Percentiles rank a stretch among this genome's conserved stretches.
Evolutionary conservation across 2,888 invertebrate species (phyloP).

Genomic region (Griposia aprilina): DNA sequence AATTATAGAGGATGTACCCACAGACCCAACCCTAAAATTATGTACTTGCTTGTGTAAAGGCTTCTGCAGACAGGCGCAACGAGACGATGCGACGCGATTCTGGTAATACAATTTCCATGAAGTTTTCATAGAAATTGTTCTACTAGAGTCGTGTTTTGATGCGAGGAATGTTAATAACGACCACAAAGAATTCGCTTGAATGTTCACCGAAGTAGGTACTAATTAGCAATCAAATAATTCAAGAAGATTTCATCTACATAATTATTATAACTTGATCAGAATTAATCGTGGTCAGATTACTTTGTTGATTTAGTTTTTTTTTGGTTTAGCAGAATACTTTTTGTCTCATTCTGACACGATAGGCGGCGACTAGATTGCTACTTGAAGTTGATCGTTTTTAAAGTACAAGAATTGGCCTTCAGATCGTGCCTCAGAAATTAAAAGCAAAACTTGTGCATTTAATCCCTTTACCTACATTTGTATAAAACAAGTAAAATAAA

Average conservation of each 20-base stretch:
- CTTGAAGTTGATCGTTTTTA: background rate
- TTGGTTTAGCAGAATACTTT: background rate
- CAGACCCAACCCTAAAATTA: constrained; percentile 1
- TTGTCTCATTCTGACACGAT: background rate
- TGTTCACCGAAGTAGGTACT: background rate
- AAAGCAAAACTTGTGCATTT: background rate
- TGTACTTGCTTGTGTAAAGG: background rate
- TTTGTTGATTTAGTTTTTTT: background rate
- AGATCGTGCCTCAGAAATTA: background rate
- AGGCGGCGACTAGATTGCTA: background rate
- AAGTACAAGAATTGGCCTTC: background rate
- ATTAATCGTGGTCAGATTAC: background rate
- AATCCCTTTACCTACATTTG: too few relatives aligned
- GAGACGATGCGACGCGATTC: background rate
- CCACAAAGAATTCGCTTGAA: constrained; percentile 1
- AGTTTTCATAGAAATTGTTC: background rate
- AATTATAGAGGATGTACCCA: constrained; percentile 33
- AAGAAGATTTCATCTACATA: background rate
- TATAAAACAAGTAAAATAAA: too few relatives aligned
- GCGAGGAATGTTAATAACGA: background rate
- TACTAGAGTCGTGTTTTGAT: background rate
- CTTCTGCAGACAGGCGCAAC: background rate
- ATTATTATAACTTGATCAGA: background rate
- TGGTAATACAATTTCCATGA: background rate
- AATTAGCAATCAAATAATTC: background rate